Evolutionary conservation across 2,888 invertebrate species (phyloP).

Genomic region (Chymomyza procnemis): DNA sequence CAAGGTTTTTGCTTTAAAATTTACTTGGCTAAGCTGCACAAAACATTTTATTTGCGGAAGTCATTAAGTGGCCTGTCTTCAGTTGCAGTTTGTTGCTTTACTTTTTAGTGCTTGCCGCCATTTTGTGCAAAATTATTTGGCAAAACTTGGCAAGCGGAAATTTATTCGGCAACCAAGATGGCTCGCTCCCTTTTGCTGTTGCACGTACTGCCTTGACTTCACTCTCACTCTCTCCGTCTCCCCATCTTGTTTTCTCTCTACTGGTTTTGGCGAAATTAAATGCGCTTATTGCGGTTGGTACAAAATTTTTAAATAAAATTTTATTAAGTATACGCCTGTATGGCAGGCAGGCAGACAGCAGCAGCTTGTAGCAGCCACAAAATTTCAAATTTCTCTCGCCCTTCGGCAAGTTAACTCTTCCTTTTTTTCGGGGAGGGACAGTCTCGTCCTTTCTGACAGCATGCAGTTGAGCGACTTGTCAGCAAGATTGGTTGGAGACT

Average conservation of each 20-base stretch:
- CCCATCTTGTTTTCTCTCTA: background rate
- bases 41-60: constrained; percentile 66
- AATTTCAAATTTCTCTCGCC: constrained; percentile 51
- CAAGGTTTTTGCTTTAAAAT: constrained; percentile 49
- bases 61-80: constrained; percentile 61
- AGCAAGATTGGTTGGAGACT: background rate
- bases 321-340: constrained; percentile 60
- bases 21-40: constrained; percentile 21
- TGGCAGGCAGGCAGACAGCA: constrained; percentile 37
- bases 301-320: constrained; percentile 22
- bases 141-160: background rate
- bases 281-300: constrained; percentile 34
- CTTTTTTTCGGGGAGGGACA: background rate
- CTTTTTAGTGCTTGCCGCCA: background rate
- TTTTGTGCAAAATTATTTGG: constrained; percentile 31
- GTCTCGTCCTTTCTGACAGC: constrained; percentile 26
- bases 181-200: background rate
- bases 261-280: background rate
- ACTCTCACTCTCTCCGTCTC: no score
- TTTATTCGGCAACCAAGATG: background rate
- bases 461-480: constrained; percentile 51
- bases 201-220: no score
- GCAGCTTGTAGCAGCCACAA: constrained; percentile 27
- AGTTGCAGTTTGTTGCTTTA: constrained; percentile 26
- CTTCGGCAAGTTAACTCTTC: constrained; percentile 12